Conservation (phyloP, 2,797 vertebrate species). For the Hyperoplus immaculatus region DNA sequence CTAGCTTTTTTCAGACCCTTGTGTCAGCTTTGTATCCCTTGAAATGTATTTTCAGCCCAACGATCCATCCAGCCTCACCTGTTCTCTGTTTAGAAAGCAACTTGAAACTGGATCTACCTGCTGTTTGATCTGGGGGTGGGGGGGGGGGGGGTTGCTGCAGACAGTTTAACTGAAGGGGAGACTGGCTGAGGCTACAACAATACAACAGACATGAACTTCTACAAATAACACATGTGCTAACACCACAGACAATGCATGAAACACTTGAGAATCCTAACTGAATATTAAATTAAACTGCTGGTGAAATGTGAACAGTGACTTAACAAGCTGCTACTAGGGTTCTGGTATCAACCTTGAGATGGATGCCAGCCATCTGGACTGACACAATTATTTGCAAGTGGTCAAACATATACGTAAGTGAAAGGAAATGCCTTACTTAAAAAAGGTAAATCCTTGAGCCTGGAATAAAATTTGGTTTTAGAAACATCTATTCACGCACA, state of each 20-base stretch:
- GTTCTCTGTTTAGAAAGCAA: slow-evolving; percentile 61
- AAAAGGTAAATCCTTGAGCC: neutral
- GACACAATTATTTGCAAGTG: neutral
- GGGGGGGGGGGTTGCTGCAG: neutral
- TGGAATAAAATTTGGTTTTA: neutral
- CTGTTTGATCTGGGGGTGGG: slow-evolving; percentile 18
- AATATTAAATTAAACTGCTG: neutral
- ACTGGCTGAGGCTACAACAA: slow-evolving; percentile 9
- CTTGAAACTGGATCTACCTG: slow-evolving; percentile 65
- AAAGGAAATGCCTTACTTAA: neutral
- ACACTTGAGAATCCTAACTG: neutral
- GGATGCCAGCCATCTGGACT: neutral
- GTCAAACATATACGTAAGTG: neutral
- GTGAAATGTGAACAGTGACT: neutral
- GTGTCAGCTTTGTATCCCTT: slow-evolving; percentile 1
- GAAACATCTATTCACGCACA: neutral
- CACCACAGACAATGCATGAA: slow-evolving; percentile 29
- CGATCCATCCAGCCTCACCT: slow-evolving; percentile 64
- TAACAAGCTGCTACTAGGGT: neutral
- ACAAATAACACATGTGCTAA: slow-evolving; percentile 33
- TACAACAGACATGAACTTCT: neutral
- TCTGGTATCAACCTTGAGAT: neutral
- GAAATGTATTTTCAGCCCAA: slow-evolving; percentile 21
- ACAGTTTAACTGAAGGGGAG: slow-evolving; percentile 54
- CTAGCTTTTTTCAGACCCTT: neutral